Evolutionary conservation across 2,888 invertebrate genomes (phyloP).

Genomic region (Pycnomerus fuliginosus): DNA sequence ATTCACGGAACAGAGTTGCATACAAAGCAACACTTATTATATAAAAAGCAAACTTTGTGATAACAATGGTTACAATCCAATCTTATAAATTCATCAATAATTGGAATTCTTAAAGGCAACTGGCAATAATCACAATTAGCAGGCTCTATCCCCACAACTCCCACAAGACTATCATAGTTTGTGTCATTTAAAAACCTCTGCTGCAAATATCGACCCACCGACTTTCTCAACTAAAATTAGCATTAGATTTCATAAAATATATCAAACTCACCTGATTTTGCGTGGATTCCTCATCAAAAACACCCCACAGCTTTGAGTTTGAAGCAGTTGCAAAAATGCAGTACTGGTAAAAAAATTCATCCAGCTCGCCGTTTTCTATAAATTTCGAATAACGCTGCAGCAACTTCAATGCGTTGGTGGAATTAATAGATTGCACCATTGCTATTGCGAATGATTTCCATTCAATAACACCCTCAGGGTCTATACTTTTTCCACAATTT

Average conservation of each 20-base stretch:
- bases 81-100: slow-evolving; percentile 36
- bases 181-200: slow-evolving; percentile 34
- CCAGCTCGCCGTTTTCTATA: slow-evolving; percentile 60
- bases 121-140: slow-evolving; percentile 44
- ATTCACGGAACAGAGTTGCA: too few relatives aligned
- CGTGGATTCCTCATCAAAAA: slow-evolving; percentile 1
- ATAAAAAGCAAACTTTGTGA: slow-evolving; percentile 44
- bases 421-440: slow-evolving; percentile 63
- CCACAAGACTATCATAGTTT: too few relatives aligned
- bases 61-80: slow-evolving; percentile 43
- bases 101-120: slow-evolving; percentile 38
- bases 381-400: slow-evolving; percentile 58
- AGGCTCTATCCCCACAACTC: too few relatives aligned
- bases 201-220: slow-evolving; percentile 39
- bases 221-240: slow-evolving; percentile 44
- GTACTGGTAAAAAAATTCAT: slow-evolving; percentile 62
- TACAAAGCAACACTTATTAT: slow-evolving; percentile 35
- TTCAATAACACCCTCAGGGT: slow-evolving; percentile 55
- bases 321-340: slow-evolving; percentile 55
- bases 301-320: too few relatives aligned
- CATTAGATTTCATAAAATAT: slow-evolving; percentile 27
- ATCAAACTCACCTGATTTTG: slow-evolving; percentile 6
- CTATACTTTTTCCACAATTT: slow-evolving; percentile 59
- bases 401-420: slow-evolving; percentile 58
- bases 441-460: slow-evolving; percentile 63